Base-by-base conservation (phyloP, 2,797 vertebrate species). In the Aphelocoma californica region DNA sequence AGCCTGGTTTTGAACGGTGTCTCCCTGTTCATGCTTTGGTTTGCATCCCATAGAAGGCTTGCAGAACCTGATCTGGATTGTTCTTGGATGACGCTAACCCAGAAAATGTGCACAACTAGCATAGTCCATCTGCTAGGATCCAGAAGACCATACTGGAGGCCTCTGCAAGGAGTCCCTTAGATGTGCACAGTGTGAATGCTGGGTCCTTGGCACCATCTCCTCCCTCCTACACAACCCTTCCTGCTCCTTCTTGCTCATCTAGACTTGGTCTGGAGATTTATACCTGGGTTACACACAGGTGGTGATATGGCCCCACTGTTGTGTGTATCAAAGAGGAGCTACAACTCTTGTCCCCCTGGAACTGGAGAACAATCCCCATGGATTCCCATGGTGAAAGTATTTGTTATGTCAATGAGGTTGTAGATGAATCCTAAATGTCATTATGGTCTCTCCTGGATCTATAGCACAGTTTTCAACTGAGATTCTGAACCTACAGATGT, bases 241-340 rank as follows among this genome's bases (percentile, higher is more conserved):
- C 34, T 67, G 3, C 36, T 86, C 31, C 24, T 57, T 6, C 34
- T 54, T 66, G 24, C 11, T 88, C 20, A 48, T 48, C 26, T 28
- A 57, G 19, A 51, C 12, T 14, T 18, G 32, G 3, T 32, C 6
- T 78, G 16, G 6, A 28, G 10, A 16, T 69, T 70, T 38, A 69
- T 31, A 40, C 5, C 12, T 1, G 6, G 3, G 0, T 58, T 38
- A 38, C 14, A 34, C 10, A 56, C 17, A 40, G 14, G 6, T 3
- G 8, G 11, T 60, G 21, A 7, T n/a, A 34, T 34, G 38, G 11
- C 21, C 53, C 25, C 10, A 9, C 9, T 47, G 6, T 12, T 7
- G 9, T 20, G 7, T 40, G 3, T 34, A 7, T 56, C 45, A 51
- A 57, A 56, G 19, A 61, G 14, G 14, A 90, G 6, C 21, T 47